Evolutionary conservation across 2,113 vertebrate species (phyloP).

Genomic region (Oenanthe melanoleuca): DNA sequence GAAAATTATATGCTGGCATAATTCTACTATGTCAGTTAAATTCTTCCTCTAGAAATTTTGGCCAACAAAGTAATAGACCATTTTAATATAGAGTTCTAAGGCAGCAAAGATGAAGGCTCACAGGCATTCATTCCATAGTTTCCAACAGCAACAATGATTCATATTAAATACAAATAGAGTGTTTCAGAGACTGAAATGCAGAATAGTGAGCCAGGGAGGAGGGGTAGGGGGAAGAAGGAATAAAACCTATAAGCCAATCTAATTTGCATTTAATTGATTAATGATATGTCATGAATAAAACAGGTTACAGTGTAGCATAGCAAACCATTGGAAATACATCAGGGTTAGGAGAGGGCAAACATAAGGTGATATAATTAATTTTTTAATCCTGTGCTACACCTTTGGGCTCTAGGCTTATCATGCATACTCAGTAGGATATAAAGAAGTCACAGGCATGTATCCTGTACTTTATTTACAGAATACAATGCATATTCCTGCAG

Average conservation of each 20-base stretch:
- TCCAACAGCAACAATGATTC: background rate
- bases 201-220: accelerated
- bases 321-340: background rate
- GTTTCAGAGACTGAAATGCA: background rate
- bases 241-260: background rate
- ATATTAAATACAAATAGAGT: background rate
- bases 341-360: background rate
- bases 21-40: background rate
- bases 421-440: background rate
- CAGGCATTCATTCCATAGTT: background rate
- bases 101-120: background rate
- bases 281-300: background rate
- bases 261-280: background rate
- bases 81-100: background rate
- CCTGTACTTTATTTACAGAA: background rate
- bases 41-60: background rate
- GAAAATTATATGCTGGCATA: background rate
- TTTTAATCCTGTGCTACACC: background rate
- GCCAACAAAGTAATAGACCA: background rate
- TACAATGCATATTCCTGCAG: background rate
- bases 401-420: background rate
- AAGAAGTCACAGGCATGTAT: background rate
- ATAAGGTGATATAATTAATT: background rate
- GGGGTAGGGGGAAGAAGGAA: accelerated
- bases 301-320: background rate